Evolutionary conservation across 2,888 invertebrate genomes (phyloP).

Genomic region (Parnassius smintheus): DNA sequence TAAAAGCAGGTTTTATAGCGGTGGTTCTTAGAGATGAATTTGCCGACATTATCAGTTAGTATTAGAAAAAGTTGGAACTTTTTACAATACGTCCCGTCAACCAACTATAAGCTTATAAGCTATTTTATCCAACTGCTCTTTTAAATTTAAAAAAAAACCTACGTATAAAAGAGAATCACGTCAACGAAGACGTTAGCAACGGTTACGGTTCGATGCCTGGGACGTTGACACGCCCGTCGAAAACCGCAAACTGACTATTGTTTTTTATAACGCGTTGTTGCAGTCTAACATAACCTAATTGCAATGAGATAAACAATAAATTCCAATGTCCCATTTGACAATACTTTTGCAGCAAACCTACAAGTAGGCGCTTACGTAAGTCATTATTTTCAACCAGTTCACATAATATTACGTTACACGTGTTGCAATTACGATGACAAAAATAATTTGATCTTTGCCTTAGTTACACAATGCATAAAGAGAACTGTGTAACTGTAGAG

Average conservation of each 20-base stretch:
- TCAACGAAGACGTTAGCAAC: constrained; percentile 35
- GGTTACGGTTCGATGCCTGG: constrained; percentile 60
- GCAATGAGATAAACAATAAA: constrained; percentile 22
- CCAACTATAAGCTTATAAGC: constrained; percentile 1
- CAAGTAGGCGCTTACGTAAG: constrained; percentile 29
- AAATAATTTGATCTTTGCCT: constrained; percentile 8
- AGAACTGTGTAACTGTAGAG: neutral
- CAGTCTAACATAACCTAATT: constrained; percentile 27
- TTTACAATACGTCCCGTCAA: constrained; percentile 4
- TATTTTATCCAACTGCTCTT: constrained; percentile 2
- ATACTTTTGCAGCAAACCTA: constrained; percentile 15
- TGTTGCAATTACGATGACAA: constrained; percentile 6
- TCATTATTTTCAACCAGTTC: constrained; percentile 18
- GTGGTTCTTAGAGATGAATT: too few relatives aligned
- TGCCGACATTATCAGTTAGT: too few relatives aligned
- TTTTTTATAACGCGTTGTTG: constrained; percentile 46
- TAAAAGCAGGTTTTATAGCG: too few relatives aligned
- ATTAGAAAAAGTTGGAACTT: neutral
- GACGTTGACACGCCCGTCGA: constrained; percentile 69
- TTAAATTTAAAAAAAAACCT: constrained; percentile 10
- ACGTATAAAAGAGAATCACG: constrained; percentile 23
- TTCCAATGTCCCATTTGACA: constrained; percentile 4
- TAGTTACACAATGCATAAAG: neutral
- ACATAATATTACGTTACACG: constrained; percentile 17
- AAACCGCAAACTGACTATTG: constrained; percentile 66